Evolutionary conservation across 2,888 invertebrate species (phyloP).

Genomic region (Philereme vetulata): DNA sequence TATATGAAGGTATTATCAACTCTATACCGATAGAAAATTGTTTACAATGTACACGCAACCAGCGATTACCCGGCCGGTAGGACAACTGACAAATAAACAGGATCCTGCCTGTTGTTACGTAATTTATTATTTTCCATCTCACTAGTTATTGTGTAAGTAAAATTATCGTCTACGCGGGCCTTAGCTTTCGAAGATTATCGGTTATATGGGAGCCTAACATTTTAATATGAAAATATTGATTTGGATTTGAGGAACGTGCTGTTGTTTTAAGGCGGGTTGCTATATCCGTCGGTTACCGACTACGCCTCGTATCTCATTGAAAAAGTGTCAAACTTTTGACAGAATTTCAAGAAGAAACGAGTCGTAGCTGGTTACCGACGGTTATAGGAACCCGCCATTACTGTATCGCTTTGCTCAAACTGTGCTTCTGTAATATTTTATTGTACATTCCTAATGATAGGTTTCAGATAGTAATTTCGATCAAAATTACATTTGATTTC

Average conservation of each 20-base stretch:
- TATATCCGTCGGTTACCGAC: too few relatives aligned
- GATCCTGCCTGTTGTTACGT: slow-evolving; percentile 73
- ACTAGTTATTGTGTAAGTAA: slow-evolving; percentile 43
- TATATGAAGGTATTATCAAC: slow-evolving; percentile 43
- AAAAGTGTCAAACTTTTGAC: too few relatives aligned
- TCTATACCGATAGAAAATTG: slow-evolving; percentile 55
- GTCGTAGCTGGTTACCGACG: too few relatives aligned
- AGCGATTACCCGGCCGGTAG: slow-evolving; percentile 66
- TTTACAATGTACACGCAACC: slow-evolving; percentile 63
- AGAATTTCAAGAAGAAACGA: too few relatives aligned
- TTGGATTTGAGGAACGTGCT: neutral
- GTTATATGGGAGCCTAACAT: slow-evolving; percentile 14
- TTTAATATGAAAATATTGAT: slow-evolving; percentile 20
- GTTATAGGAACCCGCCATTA: too few relatives aligned
- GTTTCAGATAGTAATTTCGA: too few relatives aligned
- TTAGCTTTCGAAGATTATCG: slow-evolving; percentile 27
- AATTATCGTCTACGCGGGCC: slow-evolving; percentile 43
- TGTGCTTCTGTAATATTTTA: neutral
- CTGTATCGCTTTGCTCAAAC: neutral
- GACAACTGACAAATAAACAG: slow-evolving; percentile 74
- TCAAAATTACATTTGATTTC: too few relatives aligned
- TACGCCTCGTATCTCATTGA: too few relatives aligned
- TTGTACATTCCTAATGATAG: neutral
- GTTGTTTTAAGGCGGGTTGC: too few relatives aligned
- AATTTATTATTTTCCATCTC: slow-evolving; percentile 61